phyloP scores from a whole-genome alignment of 1,140 invertebrate species.

The Drosophila neocordata region DNA sequence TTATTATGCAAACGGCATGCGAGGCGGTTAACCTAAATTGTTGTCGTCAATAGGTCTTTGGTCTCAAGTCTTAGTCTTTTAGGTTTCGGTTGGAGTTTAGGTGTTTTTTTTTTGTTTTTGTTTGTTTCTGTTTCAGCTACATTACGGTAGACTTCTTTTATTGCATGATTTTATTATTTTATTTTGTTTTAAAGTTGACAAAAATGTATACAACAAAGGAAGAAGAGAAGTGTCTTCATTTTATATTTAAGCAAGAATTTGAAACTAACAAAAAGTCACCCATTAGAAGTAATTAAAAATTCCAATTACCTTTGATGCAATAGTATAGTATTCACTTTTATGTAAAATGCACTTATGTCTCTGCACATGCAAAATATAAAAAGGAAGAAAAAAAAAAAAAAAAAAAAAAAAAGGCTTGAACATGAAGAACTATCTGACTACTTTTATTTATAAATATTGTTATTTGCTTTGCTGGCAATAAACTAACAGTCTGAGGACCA shows the following conservation, averaged over 20 bases:
- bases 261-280: slow-evolving; percentile 31
- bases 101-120: slow-evolving; percentile 29
- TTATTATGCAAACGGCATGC: slow-evolving; percentile 77
- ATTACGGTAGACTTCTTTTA: slow-evolving; percentile 56
- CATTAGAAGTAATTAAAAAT: slow-evolving; percentile 49
- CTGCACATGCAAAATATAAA: neutral
- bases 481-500: neutral
- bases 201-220: neutral
- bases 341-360: slow-evolving; percentile 1
- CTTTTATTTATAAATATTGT: neutral
- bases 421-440: neutral
- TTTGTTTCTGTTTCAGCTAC: slow-evolving; percentile 38
- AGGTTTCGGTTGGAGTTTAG: neutral
- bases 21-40: slow-evolving; percentile 76
- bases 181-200: slow-evolving; percentile 28
- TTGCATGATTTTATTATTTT: slow-evolving; percentile 67
- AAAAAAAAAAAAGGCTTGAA: neutral
- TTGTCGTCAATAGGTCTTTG: slow-evolving; percentile 76
- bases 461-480: neutral
- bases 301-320: slow-evolving; percentile 54
- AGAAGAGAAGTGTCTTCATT: neutral
- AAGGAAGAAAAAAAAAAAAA: no score
- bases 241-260: neutral
- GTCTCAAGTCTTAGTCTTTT: slow-evolving; percentile 22
- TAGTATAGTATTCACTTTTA: neutral